These are phyloP conservation scores for Paraescarpia echinospica DNA, from an alignment of 1,140 invertebrate species.

Conservation along the genomic window DNA sequence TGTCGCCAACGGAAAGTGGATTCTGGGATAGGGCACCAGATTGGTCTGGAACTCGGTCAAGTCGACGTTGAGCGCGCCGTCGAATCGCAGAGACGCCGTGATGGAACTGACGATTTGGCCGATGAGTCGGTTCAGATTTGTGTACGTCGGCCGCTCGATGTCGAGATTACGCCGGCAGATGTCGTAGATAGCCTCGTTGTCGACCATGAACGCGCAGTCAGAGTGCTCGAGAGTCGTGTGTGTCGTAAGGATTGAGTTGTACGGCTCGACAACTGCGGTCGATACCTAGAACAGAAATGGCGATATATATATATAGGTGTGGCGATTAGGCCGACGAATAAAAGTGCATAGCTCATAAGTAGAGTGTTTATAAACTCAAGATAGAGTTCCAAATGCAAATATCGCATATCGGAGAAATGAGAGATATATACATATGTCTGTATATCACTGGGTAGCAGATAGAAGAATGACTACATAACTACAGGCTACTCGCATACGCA, in stretches of 20 bases:
- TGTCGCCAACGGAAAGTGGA: not conserved
- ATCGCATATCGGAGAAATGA: too few relatives aligned
- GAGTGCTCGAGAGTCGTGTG: not conserved
- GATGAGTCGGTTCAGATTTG: not conserved
- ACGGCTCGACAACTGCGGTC: not conserved
- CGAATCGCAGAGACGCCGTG: not conserved
- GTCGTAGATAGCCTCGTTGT: not conserved
- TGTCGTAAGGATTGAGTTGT: not conserved
- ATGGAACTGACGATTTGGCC: not conserved
- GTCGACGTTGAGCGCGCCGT: not conserved
- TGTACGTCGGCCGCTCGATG: not conserved
- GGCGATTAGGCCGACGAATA: too few relatives aligned
- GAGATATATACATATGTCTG: too few relatives aligned
- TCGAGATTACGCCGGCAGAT: not conserved
- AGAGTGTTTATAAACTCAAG: too few relatives aligned
- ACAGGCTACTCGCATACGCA: too few relatives aligned
- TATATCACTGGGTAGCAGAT: too few relatives aligned
- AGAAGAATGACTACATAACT: too few relatives aligned
- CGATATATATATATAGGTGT: not conserved
- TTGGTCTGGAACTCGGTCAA: not conserved
- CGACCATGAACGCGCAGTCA: not conserved
- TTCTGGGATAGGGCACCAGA: not conserved
- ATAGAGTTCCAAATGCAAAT: too few relatives aligned
- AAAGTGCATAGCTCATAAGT: too few relatives aligned
- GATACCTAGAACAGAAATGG: not conserved